These are phyloP conservation scores for Tachystola acroxantha DNA, from an alignment of 2,888 invertebrate genomes.

Conservation along the genomic window DNA sequence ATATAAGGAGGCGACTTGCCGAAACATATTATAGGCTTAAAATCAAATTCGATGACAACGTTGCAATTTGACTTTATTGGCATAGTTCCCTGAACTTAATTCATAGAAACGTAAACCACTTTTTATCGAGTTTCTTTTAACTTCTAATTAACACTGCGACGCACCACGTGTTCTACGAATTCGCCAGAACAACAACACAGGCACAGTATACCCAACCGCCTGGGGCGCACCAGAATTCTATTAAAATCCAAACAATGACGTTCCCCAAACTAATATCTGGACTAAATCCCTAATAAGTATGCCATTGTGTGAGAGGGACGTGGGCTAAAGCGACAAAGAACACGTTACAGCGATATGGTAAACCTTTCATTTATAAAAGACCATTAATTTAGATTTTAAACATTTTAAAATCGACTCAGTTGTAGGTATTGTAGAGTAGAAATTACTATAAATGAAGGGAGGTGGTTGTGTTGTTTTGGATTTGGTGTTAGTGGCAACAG, in stretches of 20 bases:
- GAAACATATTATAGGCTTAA: no score
- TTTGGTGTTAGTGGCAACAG: constrained; percentile 36
- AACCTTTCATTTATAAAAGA: no score
- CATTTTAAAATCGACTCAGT: no score
- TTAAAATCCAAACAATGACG: constrained; percentile 75
- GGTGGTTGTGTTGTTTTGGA: constrained; percentile 29
- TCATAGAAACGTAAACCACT: no score
- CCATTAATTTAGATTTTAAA: no score
- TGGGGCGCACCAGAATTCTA: constrained; percentile 70
- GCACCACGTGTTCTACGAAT: no score
- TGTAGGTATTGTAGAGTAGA: constrained; percentile 23
- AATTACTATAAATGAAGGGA: constrained; percentile 18
- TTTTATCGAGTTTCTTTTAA: no score
- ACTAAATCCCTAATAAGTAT: constrained; percentile 79
- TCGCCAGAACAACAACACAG: constrained; percentile 33
- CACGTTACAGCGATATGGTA: constrained; percentile 73
- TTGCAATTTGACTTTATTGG: no score
- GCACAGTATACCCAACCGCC: constrained; percentile 59
- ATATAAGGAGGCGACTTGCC: no score
- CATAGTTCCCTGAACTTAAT: no score
- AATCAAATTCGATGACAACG: no score
- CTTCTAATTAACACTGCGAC: no score
- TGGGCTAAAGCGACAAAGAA: constrained; percentile 73
- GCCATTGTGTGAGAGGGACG: constrained; percentile 78
- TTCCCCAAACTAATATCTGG: constrained; percentile 79